Base-by-base conservation (phyloP, 2,888 invertebrate genomes). In the Phaonia tiefii region DNA sequence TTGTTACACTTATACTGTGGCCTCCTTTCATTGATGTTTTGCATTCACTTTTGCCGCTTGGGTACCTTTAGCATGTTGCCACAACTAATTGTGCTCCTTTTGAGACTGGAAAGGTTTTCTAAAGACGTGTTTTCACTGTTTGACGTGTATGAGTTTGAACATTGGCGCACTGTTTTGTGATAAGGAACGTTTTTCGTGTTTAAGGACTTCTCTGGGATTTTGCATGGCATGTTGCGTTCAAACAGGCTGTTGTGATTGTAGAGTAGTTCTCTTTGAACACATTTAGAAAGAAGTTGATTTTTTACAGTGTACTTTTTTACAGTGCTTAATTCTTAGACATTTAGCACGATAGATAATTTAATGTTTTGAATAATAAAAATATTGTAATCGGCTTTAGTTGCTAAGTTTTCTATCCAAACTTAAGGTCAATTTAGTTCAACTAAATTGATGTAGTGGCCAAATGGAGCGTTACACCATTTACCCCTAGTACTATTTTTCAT, bases 181-280 rank as follows among this genome's bases (percentile, higher is more conserved):
- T 72, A 79, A 79, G 42, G 44, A 63, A 60, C 37, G 54, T 67
- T 46, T 67, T 79, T 75, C 79, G 67, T 80, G 79, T 69, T 72
- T 56, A 69, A 73, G 75, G 49, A 75, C 65, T 56, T 69, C 56
- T 72, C 26, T 25, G 11, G 37, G 66, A 42, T 69, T 37, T 11
- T 15, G 1, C 44, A 58, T 70, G 63, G 63, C 22, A 39, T 15
- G 22, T 20, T 3, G 10, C 13, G 20, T 60, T 60, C 37, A 31
- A 60, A 60, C 37, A 60, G 13, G 60, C 39, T 60, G 15, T 39
- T 37, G 37, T 39, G 63, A 39, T 63, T 20, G 22, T 54, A 56
- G 25, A 0, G 25, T 42, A 42, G 22, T 56, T 42, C 25, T 39
- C 60, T 75, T 66, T 51, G 42, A 56, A 56, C 75, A 74, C 75